Evolutionary conservation across 2,888 invertebrate genomes (phyloP), one percentile per base, ranked within the genome.

Genomic region (Loripinus fragilis): DNA sequence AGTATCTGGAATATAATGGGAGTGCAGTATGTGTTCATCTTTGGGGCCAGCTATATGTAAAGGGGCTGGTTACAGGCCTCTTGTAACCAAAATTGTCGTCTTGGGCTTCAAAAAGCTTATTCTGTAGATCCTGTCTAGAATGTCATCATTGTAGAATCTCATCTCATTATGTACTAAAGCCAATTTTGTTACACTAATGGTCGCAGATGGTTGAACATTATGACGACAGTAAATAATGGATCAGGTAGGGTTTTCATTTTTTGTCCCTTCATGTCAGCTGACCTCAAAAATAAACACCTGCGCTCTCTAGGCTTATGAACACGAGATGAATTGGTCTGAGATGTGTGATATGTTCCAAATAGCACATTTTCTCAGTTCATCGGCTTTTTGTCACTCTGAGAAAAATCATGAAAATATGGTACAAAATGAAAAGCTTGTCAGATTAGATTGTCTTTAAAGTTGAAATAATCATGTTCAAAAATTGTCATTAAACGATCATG

Each of bases 11-110:
- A 33, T 30, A 23, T 55, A 10, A 33, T 33, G 60, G 60, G 91
- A 91, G 91, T 91, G 91, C 91, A 90, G 90, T 87, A 89, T 89
- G 90, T 90, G 90, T 90, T 89, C 85, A 86, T 88, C 78, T 85
- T 89, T 88, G 89, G 88, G 91, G 87, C 89, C 89, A 88, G 89
- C 88, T 83, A 80, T 78, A 81, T 64, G 65, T 7, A 12, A 60
- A 65, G 48, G 71, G 82, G 80, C 78, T 76, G 74, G 78, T 60
- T 60, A 33, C 15, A 45, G 8, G 45, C 45, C 15, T 20, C 25
- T 55, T 25, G 23, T n/a, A 12, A 5, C 28, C 15, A 25, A n/a
- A n/a, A n/a, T 3, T 25, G 23, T 5, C 7, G 55, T 23, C 25
- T 23, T 33, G 7, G 30, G 33, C 60, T 60, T 30, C 17, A 60